Evolutionary conservation across 64 coral and sea anemone species (phyloP).

Genomic region (Hydrozoanthus tunicans): DNA sequence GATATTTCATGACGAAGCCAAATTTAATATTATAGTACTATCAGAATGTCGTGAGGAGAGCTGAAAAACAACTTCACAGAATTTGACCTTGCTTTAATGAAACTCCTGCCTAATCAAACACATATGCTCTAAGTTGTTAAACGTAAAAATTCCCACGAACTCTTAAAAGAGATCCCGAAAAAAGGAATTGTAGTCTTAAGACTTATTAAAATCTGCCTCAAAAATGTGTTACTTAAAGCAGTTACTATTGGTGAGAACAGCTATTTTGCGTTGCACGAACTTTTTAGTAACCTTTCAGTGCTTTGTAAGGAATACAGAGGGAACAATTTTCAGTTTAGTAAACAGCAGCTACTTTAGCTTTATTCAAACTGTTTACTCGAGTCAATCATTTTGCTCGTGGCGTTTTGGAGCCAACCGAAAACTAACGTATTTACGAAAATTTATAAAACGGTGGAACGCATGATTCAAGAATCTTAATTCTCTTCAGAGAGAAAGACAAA

Average conservation of each 20-base stretch:
- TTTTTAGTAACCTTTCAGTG: neutral
- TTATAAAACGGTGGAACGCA: too few species aligned
- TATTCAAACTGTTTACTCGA: too few species aligned
- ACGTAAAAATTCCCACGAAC: neutral
- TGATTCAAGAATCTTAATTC: too few species aligned
- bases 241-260: neutral
- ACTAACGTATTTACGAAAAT: too few species aligned
- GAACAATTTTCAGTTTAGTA: too few species aligned
- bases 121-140: conserved; percentile 24
- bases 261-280: neutral
- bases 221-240: neutral
- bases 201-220: neutral
- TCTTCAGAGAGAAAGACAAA: too few species aligned
- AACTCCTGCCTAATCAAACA: conserved; percentile 25
- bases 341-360: too few species aligned
- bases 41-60: conserved; percentile 26
- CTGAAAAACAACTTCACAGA: neutral
- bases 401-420: too few species aligned
- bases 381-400: too few species aligned
- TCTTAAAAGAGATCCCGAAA: conserved; percentile 18
- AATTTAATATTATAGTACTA: neutral
- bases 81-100: conserved; percentile 17
- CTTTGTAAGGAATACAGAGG: neutral
- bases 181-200: neutral
- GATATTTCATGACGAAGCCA: neutral